phyloP scores from a whole-genome alignment of 2,113 vertebrate genomes.

The Tragelaphus strepsiceros region DNA sequence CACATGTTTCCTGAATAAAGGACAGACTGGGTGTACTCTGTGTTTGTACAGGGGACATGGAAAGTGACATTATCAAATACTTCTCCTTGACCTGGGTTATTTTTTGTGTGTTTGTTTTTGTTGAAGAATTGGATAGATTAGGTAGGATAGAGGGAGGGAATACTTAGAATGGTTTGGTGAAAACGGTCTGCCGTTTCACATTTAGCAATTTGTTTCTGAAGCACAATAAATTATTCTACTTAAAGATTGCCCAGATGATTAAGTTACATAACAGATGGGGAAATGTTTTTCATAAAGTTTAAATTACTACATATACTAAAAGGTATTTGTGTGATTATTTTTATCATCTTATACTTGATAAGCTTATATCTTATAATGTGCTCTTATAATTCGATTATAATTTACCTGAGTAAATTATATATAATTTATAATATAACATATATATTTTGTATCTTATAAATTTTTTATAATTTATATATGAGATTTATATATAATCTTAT shows the following conservation, averaged over 20 bases:
- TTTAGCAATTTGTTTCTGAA: neutral
- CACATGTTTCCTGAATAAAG: neutral
- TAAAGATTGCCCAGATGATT: neutral
- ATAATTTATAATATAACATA: neutral
- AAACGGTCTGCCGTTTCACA: neutral
- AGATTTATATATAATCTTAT: neutral
- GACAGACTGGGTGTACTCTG: neutral
- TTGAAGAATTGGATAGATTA: neutral
- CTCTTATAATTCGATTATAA: neutral
- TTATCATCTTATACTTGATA: neutral
- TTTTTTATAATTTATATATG: neutral
- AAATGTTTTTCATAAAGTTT: neutral
- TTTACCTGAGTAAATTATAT: neutral
- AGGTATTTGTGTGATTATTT: neutral
- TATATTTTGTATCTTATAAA: neutral
- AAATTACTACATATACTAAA: neutral
- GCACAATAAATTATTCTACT: neutral
- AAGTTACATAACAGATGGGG: neutral
- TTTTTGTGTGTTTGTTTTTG: neutral
- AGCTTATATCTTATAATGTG: neutral
- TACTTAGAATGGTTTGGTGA: neutral
- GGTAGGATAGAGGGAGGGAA: neutral
- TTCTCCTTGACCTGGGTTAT: neutral
- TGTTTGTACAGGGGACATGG: neutral
- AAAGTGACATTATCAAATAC: neutral